Conservation (phyloP, 2,797 vertebrate genomes). For the Scleropages formosus region DNA sequence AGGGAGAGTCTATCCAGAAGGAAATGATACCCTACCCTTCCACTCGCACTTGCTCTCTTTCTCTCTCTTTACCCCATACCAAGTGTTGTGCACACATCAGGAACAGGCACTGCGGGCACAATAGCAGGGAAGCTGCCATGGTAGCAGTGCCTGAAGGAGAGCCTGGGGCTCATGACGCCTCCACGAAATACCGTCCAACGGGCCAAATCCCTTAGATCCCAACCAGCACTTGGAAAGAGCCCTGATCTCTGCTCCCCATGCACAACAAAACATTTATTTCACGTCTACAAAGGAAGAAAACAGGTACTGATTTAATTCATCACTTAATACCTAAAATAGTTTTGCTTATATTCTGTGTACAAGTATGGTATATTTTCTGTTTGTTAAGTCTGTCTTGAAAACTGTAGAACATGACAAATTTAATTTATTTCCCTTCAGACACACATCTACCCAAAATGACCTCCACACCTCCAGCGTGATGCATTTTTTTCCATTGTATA, state of each 20-base stretch:
- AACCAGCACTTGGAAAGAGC: neutral
- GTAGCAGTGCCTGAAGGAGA: neutral
- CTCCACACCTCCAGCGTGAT: no score
- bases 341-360: no score
- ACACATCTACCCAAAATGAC: no score
- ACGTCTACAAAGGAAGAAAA: no score
- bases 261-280: neutral
- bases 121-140: neutral
- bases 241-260: neutral
- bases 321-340: no score
- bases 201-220: neutral
- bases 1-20: slow-evolving; percentile 37
- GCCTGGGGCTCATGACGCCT: neutral
- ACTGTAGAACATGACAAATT: no score
- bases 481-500: no score
- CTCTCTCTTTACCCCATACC: slow-evolving; percentile 11
- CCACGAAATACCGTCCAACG: neutral
- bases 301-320: no score
- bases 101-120: no score
- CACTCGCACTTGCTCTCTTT: slow-evolving; percentile 12
- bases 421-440: no score
- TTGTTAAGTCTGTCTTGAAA: no score
- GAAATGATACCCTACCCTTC: slow-evolving; percentile 28
- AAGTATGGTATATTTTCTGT: no score
- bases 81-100: neutral